Conservation (phyloP, 2,113 vertebrate species). For the Oncorhynchus gorbuscha region DNA sequence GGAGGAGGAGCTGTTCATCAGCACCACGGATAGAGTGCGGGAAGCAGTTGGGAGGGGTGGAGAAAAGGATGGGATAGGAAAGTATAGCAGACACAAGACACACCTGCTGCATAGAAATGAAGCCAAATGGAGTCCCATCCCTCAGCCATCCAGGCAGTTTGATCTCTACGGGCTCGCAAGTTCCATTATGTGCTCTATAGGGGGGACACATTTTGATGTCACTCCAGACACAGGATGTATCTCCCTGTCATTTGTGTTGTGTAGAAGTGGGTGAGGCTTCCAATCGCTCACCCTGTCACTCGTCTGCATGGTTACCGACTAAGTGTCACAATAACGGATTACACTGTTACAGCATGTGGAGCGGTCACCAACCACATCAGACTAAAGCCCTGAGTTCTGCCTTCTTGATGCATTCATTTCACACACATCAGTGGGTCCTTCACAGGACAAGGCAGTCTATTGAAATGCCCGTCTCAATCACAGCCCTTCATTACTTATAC, state of each 20-base stretch:
- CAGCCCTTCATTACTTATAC: constrained; percentile 5
- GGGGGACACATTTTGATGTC: neutral
- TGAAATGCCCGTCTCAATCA: constrained; percentile 27
- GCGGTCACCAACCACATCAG: constrained; percentile 56
- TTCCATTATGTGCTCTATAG: neutral
- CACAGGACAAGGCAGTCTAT: constrained; percentile 24
- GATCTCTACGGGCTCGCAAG: neutral
- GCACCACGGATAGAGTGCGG: neutral
- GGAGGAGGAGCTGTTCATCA: neutral
- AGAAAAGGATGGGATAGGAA: neutral
- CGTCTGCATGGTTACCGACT: constrained; percentile 60
- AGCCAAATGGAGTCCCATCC: neutral
- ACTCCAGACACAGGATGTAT: neutral
- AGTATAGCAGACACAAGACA: neutral
- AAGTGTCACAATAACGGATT: constrained; percentile 65
- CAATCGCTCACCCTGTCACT: constrained; percentile 57
- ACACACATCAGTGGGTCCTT: constrained; percentile 24
- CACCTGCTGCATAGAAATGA: neutral
- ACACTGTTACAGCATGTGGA: constrained; percentile 50
- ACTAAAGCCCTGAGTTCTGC: constrained; percentile 20
- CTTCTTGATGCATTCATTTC: constrained; percentile 27
- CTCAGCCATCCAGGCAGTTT: neutral
- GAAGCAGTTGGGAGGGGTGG: neutral
- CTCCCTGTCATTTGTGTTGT: neutral
- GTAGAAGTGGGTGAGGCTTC: neutral